A percentile compares a stretch with the other conserved stretches of the same genome.
Conservation (phyloP, 2,113 vertebrate genomes). For the Sphaerodactylus townsendi region DNA sequence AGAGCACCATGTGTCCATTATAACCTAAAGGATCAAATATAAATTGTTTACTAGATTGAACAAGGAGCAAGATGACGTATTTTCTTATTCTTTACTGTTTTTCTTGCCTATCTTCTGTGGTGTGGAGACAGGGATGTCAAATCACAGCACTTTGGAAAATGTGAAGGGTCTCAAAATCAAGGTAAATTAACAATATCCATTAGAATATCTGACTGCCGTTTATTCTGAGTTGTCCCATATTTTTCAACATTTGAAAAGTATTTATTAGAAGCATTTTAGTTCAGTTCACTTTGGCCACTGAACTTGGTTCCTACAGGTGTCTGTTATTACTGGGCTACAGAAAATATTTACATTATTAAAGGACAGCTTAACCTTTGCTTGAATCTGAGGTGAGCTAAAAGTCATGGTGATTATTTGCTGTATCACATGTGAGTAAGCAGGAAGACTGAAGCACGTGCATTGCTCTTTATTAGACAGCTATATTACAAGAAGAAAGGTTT, state of each 20-base stretch:
- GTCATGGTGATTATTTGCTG: conserved; percentile 78
- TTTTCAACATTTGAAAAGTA: conserved; percentile 76
- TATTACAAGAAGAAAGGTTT: conserved; percentile 53
- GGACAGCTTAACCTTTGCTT: conserved; percentile 82
- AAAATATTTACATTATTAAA: conserved; percentile 82
- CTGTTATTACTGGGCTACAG: conserved; percentile 73
- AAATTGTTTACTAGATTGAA: conserved; percentile 81
- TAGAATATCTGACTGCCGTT: conserved; percentile 79
- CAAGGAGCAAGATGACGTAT: conserved; percentile 35
- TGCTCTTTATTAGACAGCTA: conserved; percentile 75
- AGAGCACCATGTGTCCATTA: conserved; percentile 61
- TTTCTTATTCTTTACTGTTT: conserved; percentile 80
- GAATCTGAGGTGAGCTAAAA: conserved; percentile 80
- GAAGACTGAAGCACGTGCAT: conserved; percentile 64
- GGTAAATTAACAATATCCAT: conserved; percentile 86
- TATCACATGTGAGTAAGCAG: conserved; percentile 76
- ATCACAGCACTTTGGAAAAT: conserved; percentile 83
- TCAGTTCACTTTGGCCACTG: conserved; percentile 67
- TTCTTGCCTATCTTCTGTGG: conserved; percentile 77
- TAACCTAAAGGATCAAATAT: conserved; percentile 77
- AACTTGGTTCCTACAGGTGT: conserved; percentile 76
- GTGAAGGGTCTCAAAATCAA: conserved; percentile 81
- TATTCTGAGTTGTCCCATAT: conserved; percentile 69
- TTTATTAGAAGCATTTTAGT: conserved; percentile 60
- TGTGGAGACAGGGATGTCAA: conserved; percentile 78